These are phyloP conservation scores for Chionodraco myersi DNA, from an alignment of 2,113 vertebrate genomes.

Conservation along the genomic window DNA sequence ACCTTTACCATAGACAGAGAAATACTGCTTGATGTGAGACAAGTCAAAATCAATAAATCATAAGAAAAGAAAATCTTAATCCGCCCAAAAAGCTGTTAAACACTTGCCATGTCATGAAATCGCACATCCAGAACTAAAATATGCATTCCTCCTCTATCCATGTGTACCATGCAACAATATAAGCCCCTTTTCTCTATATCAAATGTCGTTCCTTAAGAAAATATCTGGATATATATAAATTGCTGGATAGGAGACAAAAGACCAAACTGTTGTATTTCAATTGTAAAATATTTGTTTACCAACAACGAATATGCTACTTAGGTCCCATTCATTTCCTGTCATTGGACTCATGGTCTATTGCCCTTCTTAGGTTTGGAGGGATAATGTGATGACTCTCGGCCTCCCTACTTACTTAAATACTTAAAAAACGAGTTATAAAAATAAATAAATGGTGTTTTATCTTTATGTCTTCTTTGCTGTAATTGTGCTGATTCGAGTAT, in stretches of 20 bases:
- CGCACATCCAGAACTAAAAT: conserved; percentile 49
- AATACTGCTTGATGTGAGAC: background rate
- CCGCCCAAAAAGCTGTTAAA: conserved; percentile 59
- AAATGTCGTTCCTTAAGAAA: conserved; percentile 32
- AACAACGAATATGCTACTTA: conserved; percentile 69
- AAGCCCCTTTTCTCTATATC: conserved; percentile 55
- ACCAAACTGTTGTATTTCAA: conserved; percentile 76
- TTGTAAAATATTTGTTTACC: conserved; percentile 76
- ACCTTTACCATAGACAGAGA: background rate
- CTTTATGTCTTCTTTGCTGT: conserved; percentile 9
- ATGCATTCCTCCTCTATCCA: conserved; percentile 57
- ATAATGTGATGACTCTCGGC: conserved; percentile 77
- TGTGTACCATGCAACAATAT: conserved; percentile 51
- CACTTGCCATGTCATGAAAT: conserved; percentile 60
- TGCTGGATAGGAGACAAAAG: conserved; percentile 74
- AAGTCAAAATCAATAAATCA: conserved; percentile 47
- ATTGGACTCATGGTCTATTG: conserved; percentile 83
- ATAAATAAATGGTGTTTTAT: background rate
- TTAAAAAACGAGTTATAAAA: conserved; percentile 72
- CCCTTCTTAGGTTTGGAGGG: conserved; percentile 84
- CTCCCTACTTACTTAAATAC: conserved; percentile 63
- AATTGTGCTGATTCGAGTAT: background rate
- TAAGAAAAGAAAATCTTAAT: conserved; percentile 27
- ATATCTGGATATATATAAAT: conserved; percentile 58
- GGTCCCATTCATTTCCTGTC: conserved; percentile 80